Base-by-base conservation (phyloP, 2,888 invertebrate species). In the Drosophila kokeensis region DNA sequence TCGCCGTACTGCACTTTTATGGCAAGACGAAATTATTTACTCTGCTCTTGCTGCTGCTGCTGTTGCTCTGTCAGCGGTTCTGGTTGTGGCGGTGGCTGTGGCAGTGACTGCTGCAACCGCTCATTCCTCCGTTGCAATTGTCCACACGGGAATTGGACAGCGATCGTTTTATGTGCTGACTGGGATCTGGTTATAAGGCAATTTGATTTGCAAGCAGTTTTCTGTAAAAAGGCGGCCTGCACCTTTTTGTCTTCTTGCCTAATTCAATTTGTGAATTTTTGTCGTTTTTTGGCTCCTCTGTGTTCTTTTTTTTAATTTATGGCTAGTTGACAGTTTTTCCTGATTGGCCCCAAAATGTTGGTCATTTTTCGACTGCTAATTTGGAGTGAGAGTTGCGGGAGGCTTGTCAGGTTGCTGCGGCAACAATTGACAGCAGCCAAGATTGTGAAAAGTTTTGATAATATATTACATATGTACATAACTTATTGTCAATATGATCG, bases 21-120 rank as follows among this genome's bases (percentile, higher is more conserved):
- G 89, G 89, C 83, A 82, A 85, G 80, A 82, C 83, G 70, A 89
- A 87, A 87, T 89, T 87, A 87, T 87, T 87, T 89, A 87, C 89
- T 87, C 82, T 73, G 61, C 60, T 24, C 32, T 18, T 52, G 42
- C 34, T 4, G 42, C 42, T 42, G 42, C 11, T 45, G 34, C 50
- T 36, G 32, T 30, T 18, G 29, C 64, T 18, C 7, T 38, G 27
- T 55, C 55, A 55, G 55, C 55, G 55, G n/a, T 55, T 55, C 45
- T 45, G 24, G 15, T 45, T 45, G 45, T 15, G 15, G 21, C 45
- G 24, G 45, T 24, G 42, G 13, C 21, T 45, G 42, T 21, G 42
- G 42, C 42, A 7, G 34, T 53, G 45, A 10, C 49, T 53, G 48
- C 53, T 36, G 64, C 59, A 49, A 21, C 50, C 57, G 60, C 66